Evolutionary conservation across 2,797 vertebrate species (phyloP), one percentile per base, ranked within the genome.

Genomic region (Lepus townsendii): DNA sequence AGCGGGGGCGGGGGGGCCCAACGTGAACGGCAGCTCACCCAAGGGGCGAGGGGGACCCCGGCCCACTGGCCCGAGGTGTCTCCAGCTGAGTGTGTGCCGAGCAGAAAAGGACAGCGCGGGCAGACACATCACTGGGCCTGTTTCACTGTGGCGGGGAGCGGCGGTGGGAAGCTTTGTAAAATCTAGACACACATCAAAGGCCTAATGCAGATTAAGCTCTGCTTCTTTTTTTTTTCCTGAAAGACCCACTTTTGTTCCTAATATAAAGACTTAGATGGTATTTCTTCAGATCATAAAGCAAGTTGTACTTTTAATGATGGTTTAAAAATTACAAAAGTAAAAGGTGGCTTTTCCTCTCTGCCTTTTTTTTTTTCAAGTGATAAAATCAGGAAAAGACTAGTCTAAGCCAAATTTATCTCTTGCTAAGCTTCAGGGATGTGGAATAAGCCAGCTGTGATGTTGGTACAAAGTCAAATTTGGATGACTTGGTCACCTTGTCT

Each of bases 321-420:
- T 91, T 95, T 96, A 91, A 96, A 96, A 97, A 97, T 97, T 97
- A 95, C 89, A 84, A 96, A 96, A 96, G 95, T 93, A 26, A 95
- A 95, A 95, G 66, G 92, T 88, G 27, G 66, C 42, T 90, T 89
- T 95, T 91, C 85, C 47, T 88, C 54, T 19, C 5, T 42, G 22
- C 35, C 73, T 80, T 47, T 83, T n/a, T n/a, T n/a, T 69, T 68
- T 42, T 47, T 16, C 0, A 91, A 85, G 77, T 62, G 26, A 93
- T 90, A 54, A 93, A 95, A 95, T 91, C 68, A 92, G 93, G 69
- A 90, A 94, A 96, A 88, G 95, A 80, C 77, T 60, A 89, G 92
- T 91, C 62, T 93, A 66, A 63, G 71, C 47, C 95, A 96, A 93
- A 89, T 94, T 73, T 80, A 54, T 93, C 88, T 96, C 76, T 94